Evolutionary conservation across 1,140 invertebrate genomes (phyloP).

Genomic region (Drosophila oshimai): DNA sequence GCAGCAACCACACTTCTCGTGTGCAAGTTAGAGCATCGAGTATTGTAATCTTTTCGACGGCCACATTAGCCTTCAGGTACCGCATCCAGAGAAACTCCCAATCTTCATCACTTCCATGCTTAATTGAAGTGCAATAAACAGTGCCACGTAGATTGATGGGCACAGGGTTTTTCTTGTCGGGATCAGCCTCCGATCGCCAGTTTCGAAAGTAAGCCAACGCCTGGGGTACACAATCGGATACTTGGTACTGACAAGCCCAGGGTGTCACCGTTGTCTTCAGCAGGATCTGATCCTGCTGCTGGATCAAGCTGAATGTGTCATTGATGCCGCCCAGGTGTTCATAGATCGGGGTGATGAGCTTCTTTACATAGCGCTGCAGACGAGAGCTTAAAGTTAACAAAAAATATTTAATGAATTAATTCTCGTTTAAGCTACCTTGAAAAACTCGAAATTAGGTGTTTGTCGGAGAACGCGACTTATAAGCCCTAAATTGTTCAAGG

Average conservation of each 20-base stretch:
- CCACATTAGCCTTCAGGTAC: slow-evolving; percentile 87
- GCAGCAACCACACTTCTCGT: slow-evolving; percentile 87
- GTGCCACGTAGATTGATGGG: slow-evolving; percentile 88
- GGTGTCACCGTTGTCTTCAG: slow-evolving; percentile 84
- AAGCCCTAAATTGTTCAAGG: slow-evolving; percentile 68
- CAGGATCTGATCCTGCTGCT: slow-evolving; percentile 83
- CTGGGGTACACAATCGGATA: slow-evolving; percentile 85
- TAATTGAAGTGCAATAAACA: slow-evolving; percentile 91
- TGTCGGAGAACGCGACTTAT: slow-evolving; percentile 84
- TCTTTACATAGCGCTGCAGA: slow-evolving; percentile 83
- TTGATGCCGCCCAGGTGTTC: slow-evolving; percentile 84
- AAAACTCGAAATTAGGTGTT: slow-evolving; percentile 83
- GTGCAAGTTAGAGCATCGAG: slow-evolving; percentile 88
- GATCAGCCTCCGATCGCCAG: slow-evolving; percentile 85
- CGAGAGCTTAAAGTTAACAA: background rate
- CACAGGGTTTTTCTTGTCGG: slow-evolving; percentile 86
- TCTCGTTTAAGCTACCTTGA: slow-evolving; percentile 83
- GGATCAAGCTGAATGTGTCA: slow-evolving; percentile 74
- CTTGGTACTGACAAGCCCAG: slow-evolving; percentile 85
- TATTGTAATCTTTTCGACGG: slow-evolving; percentile 86
- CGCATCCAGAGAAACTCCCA: slow-evolving; percentile 92
- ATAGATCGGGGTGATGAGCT: slow-evolving; percentile 85
- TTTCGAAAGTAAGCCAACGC: slow-evolving; percentile 84
- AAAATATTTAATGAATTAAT: no score
- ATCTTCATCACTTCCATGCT: slow-evolving; percentile 87